Conservation (phyloP, 2,113 vertebrate species). For the Oophaga pumilio region DNA sequence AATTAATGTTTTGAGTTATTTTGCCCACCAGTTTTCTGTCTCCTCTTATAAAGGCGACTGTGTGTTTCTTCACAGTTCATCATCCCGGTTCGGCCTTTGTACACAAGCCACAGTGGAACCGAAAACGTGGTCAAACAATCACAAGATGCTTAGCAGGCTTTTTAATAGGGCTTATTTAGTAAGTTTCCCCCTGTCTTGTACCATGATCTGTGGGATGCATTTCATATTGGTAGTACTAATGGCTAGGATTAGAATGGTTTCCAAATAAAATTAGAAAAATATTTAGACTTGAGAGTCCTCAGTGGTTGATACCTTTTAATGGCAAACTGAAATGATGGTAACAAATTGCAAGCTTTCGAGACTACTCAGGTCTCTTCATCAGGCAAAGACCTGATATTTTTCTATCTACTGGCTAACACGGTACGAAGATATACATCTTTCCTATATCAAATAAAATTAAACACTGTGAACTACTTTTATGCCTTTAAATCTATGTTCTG, state of each 20-base stretch:
- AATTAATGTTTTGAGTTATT: constrained; percentile 52
- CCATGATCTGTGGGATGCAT: not conserved
- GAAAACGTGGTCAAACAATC: constrained; percentile 16
- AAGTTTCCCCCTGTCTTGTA: not conserved
- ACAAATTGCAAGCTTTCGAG: too few species aligned
- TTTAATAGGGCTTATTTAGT: not conserved
- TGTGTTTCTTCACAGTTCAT: constrained; percentile 37
- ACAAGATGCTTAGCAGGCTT: constrained; percentile 24
- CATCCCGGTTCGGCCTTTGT: constrained; percentile 12
- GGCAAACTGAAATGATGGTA: too few species aligned
- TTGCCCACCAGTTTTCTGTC: constrained; percentile 28
- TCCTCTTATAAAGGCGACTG: constrained; percentile 36
- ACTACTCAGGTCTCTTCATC: too few species aligned
- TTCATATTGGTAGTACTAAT: not conserved
- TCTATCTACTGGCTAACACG: too few species aligned
- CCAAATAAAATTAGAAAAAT: not conserved
- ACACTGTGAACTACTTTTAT: not conserved
- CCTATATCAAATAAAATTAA: not conserved
- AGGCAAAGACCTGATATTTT: too few species aligned
- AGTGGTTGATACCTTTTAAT: too few species aligned
- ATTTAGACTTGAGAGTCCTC: too few species aligned
- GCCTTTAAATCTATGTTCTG: not conserved
- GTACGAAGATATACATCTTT: too few species aligned
- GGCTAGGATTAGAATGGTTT: not conserved
- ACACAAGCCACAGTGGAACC: constrained; percentile 26